Evolutionary conservation across 2,888 invertebrate species (phyloP).

Genomic region (Trachelus iudaicus): DNA sequence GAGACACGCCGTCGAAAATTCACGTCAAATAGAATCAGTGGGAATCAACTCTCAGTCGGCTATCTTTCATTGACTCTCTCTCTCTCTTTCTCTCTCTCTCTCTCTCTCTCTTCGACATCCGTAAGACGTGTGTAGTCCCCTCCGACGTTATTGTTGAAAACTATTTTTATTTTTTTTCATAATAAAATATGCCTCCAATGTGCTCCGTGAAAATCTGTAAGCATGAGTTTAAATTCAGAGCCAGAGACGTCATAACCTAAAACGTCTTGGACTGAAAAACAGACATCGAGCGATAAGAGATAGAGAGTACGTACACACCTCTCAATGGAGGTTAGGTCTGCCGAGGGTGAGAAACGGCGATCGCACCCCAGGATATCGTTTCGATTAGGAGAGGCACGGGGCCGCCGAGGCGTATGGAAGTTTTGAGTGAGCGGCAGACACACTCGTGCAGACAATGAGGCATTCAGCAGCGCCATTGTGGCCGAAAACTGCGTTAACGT

Average conservation of each 20-base stretch:
- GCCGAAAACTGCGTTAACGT: conserved; percentile 59
- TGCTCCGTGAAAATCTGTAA: neutral
- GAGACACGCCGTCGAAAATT: conserved; percentile 39
- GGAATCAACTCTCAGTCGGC: neutral
- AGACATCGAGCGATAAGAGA: neutral
- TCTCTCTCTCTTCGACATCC: conserved; percentile 45
- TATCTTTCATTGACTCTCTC: conserved; percentile 47
- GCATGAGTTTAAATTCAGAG: neutral
- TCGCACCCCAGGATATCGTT: conserved; percentile 37
- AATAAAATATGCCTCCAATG: neutral
- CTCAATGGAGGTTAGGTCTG: neutral
- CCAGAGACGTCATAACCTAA: neutral
- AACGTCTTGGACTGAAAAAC: neutral
- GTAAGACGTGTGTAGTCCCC: neutral
- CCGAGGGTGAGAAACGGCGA: conserved; percentile 6
- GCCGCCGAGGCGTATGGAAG: conserved; percentile 46
- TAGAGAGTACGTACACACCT: neutral
- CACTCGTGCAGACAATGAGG: conserved; percentile 56
- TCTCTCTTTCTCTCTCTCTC: conserved; percentile 59
- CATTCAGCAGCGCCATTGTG: conserved; percentile 55
- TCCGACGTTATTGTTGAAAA: neutral
- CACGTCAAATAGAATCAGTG: conserved; percentile 32
- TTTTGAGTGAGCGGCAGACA: conserved; percentile 56
- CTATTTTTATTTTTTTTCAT: neutral
- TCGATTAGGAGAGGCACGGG: conserved; percentile 38